Base-by-base conservation (phyloP, 2,888 invertebrate genomes). In the Aphelenchoides bicaudatus region DNA sequence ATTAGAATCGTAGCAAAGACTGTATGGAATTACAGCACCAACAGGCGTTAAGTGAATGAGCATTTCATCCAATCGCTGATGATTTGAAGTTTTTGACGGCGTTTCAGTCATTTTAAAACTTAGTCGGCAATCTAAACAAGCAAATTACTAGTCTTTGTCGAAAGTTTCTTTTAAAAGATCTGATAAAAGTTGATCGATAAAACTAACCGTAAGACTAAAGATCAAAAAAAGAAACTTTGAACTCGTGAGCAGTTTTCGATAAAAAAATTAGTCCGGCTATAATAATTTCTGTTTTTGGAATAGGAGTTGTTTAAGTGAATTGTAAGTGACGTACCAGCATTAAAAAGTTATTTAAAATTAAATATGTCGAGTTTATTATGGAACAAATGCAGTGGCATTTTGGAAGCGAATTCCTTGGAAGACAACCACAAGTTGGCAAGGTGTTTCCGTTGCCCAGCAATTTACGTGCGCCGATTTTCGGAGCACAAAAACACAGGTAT, bases 31-130 rank as follows among this genome's bases (percentile, higher is more conserved):
- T n/a, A 68, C 66, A 28, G 71, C 72, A 30, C 61, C 61, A 29
- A 60, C 55, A 10, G 66, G 66, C 25, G 76, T 72, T 39, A 77
- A 58, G 60, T 77, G 77, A 21, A 69, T 52, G 48, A 72, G 58
- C 77, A 77, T 77, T 53, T 77, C 74, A 27, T 73, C 67, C 61
- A 77, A 68, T 19, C 77, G 63, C 59, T 77, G 77, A 59, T 73
- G 63, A 64, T 77, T 72, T 2, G 73, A 68, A 1, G 77, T 77
- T 55, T 77, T 72, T 4, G 76, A 77, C 29, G 68, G 62, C 43
- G 58, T 50, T 58, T 75, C 68, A n/a, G 71, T 66, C 76, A 76
- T 76, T 48, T 8, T 63, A 31, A 27, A 38, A 25, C 29, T 50
- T 47, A 3, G 43, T n/a, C n/a, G 10, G 10, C 8, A 8, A 21